A percentile compares a stretch with the other conserved stretches of the same genome.
phyloP scores from a whole-genome alignment of 2,888 invertebrate species.

The Reticulitermes lucifugus region DNA sequence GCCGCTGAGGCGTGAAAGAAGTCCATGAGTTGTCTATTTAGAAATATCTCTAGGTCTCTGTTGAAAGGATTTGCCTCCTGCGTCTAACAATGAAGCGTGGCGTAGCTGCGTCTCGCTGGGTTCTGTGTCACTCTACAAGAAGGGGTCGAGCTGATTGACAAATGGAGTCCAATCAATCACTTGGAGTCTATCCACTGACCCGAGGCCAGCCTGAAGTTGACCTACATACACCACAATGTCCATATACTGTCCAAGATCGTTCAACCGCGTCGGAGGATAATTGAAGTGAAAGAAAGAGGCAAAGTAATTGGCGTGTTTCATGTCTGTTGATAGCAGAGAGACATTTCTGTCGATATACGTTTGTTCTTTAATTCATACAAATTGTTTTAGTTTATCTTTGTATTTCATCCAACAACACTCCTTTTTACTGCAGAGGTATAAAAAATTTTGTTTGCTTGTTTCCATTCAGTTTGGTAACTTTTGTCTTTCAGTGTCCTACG shows the following conservation, averaged over 20 bases:
- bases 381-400: too few species aligned
- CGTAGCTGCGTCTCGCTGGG: neutral
- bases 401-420: too few species aligned
- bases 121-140: too few species aligned
- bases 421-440: too few species aligned
- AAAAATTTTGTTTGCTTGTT: too few species aligned
- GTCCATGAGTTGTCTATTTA: conserved; percentile 3
- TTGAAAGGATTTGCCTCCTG: neutral
- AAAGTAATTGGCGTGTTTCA: neutral
- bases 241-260: conserved; percentile 1
- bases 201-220: conserved; percentile 12
- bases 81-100: neutral
- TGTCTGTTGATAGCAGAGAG: neutral
- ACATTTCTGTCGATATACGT: neutral
- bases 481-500: too few species aligned
- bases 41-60: neutral
- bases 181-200: neutral
- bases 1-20: neutral
- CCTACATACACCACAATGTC: neutral
- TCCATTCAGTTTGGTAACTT: too few species aligned
- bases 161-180: conserved; percentile 37
- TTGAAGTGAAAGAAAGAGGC: conserved; percentile 4
- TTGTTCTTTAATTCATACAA: too few species aligned
- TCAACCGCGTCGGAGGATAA: neutral
- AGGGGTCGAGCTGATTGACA: conserved; percentile 21